Evolutionary conservation across 2,113 vertebrate species (phyloP).

Genomic region (Tupaia chinensis): DNA sequence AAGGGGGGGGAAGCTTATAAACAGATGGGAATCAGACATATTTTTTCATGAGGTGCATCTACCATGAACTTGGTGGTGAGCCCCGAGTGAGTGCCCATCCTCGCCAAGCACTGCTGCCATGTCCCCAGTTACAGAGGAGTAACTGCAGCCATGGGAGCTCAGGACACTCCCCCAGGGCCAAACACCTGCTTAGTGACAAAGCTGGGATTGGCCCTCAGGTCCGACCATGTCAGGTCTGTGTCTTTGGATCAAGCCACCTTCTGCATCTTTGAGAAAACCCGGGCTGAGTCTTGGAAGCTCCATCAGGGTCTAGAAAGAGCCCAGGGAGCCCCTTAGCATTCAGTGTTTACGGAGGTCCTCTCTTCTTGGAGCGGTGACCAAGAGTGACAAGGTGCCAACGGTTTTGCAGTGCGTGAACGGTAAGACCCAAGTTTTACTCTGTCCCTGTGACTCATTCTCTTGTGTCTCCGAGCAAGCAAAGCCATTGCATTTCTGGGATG

Average conservation of each 20-base stretch:
- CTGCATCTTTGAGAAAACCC: background rate
- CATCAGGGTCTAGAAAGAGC: background rate
- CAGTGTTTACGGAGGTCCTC: background rate
- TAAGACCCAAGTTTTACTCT: background rate
- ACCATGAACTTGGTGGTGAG: too few species aligned
- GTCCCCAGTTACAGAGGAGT: background rate
- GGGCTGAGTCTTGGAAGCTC: background rate
- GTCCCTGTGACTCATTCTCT: background rate
- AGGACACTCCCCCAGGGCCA: background rate
- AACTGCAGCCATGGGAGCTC: background rate
- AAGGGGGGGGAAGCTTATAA: too few species aligned
- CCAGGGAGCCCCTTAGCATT: background rate
- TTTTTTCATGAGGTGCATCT: too few species aligned
- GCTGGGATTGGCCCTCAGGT: background rate
- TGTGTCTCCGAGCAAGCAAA: background rate
- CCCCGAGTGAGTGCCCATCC: too few species aligned
- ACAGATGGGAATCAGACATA: too few species aligned
- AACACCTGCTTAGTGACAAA: background rate
- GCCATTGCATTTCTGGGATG: background rate
- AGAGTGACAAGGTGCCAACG: background rate
- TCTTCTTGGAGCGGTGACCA: background rate
- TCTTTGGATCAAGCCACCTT: background rate
- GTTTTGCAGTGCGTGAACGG: background rate
- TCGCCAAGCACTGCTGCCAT: accelerated
- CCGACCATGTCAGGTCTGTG: background rate